Evolutionary conservation across 2,888 invertebrate species (phyloP).

Genomic region (Mythimna vitellina): DNA sequence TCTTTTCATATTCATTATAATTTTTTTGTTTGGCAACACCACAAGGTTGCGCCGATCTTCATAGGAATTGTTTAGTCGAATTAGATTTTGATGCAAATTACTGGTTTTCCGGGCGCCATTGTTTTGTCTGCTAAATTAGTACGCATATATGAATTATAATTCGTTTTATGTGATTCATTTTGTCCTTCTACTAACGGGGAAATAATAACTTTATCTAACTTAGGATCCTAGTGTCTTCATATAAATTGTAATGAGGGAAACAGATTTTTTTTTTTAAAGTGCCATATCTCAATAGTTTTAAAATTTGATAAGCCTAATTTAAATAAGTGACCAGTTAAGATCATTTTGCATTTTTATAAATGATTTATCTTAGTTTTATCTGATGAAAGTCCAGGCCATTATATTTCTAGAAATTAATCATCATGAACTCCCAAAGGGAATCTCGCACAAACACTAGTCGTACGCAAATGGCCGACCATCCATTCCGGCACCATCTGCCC

Average conservation of each 20-base stretch:
- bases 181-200: constrained; percentile 26
- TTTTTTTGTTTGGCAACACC: constrained; percentile 61
- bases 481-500: constrained; percentile 53
- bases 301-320: background rate
- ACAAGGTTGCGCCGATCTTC: constrained; percentile 62
- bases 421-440: constrained; percentile 1
- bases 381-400: background rate
- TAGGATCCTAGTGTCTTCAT: background rate
- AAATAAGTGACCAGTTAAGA: background rate
- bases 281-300: too few species aligned
- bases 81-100: constrained; percentile 61
- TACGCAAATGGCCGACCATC: constrained; percentile 41
- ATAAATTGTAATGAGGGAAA: background rate
- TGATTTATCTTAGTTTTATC: background rate
- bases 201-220: constrained; percentile 15
- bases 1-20: constrained; percentile 60
- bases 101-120: constrained; percentile 59
- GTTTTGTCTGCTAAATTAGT: constrained; percentile 46
- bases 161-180: constrained; percentile 33
- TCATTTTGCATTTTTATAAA: background rate
- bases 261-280: background rate
- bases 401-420: constrained; percentile 19
- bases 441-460: constrained; percentile 25
- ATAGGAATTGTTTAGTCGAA: constrained; percentile 56
- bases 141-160: constrained; percentile 53